Evolutionary conservation across 2,113 vertebrate genomes (phyloP), one percentile per base, ranked within the genome.

Genomic region (Etheostoma cragini): DNA sequence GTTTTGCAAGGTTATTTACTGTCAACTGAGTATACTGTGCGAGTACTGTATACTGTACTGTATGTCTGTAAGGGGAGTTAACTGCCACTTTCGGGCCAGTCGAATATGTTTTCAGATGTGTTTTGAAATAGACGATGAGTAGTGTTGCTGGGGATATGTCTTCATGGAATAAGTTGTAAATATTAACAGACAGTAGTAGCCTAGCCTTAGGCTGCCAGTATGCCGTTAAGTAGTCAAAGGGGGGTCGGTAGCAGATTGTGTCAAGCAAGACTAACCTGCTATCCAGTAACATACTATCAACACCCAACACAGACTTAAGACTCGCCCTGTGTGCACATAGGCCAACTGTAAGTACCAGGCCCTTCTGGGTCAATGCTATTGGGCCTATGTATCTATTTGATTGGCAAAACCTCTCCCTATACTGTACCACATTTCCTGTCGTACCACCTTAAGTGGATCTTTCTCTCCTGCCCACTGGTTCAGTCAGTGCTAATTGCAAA

Each of bases 201-300:
- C 49, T 30, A 7, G 24, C 26, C 35, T 21, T 1, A 1, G 22
- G 78, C 74, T 77, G 45, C 15, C 61, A 71, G 66, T 54, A 64
- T 76, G 70, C 69, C 57, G 79, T 87, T 79, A 38, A 38, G 35
- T 49, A 12, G 65, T 74, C n/a, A 30, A 16, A 45, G n/a, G 66
- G 47, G 72, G 53, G 46, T 60, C 62, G 70, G 52, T 26, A 66
- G 56, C 50, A 77, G 80, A 64, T 65, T 65, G 49, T 74, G 33
- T 72, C 73, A 79, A 46, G 66, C 72, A 70, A 24, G 75, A 82
- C 66, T 61, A 86, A 79, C 81, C 86, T 81, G 87, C 76, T 77
- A 50, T 58, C 49, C 26, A 57, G 66, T 67, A 53, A 65, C 54
- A 61, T 73, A 22, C 30, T 73, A 78, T 71, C 60, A 60, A 69